phyloP scores from a whole-genome alignment of 2,113 vertebrate species.

The Perca flavescens region DNA sequence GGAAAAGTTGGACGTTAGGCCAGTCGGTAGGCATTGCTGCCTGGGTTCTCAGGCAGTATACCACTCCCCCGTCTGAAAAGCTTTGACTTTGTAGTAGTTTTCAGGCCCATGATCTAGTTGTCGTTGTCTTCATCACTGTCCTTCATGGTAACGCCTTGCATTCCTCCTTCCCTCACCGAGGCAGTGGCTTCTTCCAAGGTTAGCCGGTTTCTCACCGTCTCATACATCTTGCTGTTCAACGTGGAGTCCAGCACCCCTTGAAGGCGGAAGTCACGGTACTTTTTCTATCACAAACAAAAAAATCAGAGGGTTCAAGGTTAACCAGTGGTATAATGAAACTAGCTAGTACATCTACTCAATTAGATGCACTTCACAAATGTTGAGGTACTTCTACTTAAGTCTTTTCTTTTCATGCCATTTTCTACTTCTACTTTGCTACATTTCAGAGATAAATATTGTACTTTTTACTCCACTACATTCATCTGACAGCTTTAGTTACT shows the following conservation, averaged over 20 bases:
- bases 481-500: no score
- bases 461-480: no score
- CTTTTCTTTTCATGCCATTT: no score
- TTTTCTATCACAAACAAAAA: conserved; percentile 87
- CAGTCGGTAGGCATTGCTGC: conserved; percentile 25
- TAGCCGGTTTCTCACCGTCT: conserved; percentile 95
- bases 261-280: conserved; percentile 98
- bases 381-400: no score
- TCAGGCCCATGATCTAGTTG: conserved; percentile 73
- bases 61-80: conserved; percentile 14
- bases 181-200: conserved; percentile 97
- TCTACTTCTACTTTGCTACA: no score
- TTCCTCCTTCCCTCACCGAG: conserved; percentile 94
- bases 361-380: no score
- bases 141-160: conserved; percentile 98
- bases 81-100: conserved; percentile 16
- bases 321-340: no score
- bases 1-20: conserved; percentile 3
- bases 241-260: conserved; percentile 99
- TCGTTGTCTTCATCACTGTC: conserved; percentile 98
- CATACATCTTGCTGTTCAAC: conserved; percentile 98
- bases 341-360: no score
- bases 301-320: background rate
- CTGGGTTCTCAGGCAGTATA: conserved; percentile 46
- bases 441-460: no score